phyloP scores from a whole-genome alignment of 2,797 vertebrate genomes.

The Apogon talboti region DNA sequence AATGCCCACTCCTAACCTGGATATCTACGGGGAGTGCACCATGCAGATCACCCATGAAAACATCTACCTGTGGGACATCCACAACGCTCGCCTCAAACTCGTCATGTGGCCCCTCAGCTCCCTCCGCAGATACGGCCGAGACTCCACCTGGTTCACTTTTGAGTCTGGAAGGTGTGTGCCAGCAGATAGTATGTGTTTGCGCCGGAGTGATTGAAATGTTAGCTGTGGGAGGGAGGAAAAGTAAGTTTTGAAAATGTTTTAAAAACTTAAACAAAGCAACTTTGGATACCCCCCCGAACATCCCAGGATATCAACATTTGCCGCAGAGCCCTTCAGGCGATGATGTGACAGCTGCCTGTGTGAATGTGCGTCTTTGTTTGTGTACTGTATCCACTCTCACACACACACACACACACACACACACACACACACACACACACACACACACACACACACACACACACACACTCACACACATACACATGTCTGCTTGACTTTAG shows the following conservation, averaged over 20 bases:
- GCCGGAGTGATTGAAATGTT: slow-evolving; percentile 38
- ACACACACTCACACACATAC: no score
- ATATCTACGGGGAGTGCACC: slow-evolving; percentile 99
- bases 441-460: neutral
- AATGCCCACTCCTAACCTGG: slow-evolving; percentile 98
- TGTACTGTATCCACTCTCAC: slow-evolving; percentile 29
- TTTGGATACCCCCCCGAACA: slow-evolving; percentile 45
- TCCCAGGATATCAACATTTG: slow-evolving; percentile 64
- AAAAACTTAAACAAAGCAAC: slow-evolving; percentile 64
- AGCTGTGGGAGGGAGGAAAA: slow-evolving; percentile 12
- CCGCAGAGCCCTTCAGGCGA: slow-evolving; percentile 66
- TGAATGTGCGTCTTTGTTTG: slow-evolving; percentile 52
- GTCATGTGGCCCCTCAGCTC: slow-evolving; percentile 99
- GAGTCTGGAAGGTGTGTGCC: slow-evolving; percentile 91
- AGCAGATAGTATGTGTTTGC: neutral
- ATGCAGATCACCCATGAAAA: slow-evolving; percentile 99
- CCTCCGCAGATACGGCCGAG: slow-evolving; percentile 93
- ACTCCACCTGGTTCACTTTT: slow-evolving; percentile 98
- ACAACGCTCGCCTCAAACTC: slow-evolving; percentile 96
- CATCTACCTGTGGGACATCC: slow-evolving; percentile 99
- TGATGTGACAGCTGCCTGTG: slow-evolving; percentile 59
- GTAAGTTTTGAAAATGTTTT: slow-evolving; percentile 37
- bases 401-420: neutral
- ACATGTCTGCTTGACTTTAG: slow-evolving; percentile 41
- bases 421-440: neutral